Percentiles rank a stretch among this genome's conserved stretches.
These are phyloP conservation scores for Patella ulyssiponensis DNA, from an alignment of 2,888 invertebrate species.

Conservation along the genomic window DNA sequence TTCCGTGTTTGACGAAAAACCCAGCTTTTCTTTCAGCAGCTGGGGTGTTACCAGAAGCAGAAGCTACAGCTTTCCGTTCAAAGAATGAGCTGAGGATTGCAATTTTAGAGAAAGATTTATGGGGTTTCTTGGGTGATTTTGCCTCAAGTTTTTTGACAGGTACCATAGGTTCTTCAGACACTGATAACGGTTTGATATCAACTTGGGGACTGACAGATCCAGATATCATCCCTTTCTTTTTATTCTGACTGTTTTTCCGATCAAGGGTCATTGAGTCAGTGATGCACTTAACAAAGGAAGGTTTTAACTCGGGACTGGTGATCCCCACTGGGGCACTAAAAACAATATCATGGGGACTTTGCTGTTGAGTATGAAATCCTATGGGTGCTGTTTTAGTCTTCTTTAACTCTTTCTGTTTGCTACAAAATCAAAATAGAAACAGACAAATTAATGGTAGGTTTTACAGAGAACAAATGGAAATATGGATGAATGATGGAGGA, in stretches of 20 bases:
- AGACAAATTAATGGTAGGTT: conserved; percentile 12
- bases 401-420: conserved; percentile 58
- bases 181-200: conserved; percentile 33
- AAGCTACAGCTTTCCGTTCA: conserved; percentile 58
- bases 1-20: conserved; percentile 16
- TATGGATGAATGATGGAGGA: neutral
- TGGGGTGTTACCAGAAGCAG: conserved; percentile 26
- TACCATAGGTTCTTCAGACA: conserved; percentile 29
- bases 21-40: conserved; percentile 31
- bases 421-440: conserved; percentile 41
- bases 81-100: conserved; percentile 65
- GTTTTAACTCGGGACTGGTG: conserved; percentile 33
- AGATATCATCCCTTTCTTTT: conserved; percentile 16
- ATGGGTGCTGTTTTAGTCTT: conserved; percentile 64
- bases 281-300: conserved; percentile 57
- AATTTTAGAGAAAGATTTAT: conserved; percentile 54
- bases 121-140: conserved; percentile 28
- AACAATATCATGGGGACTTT: conserved; percentile 22
- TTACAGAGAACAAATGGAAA: neutral
- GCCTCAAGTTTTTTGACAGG: conserved; percentile 34
- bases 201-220: conserved; percentile 28
- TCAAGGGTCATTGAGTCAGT: conserved; percentile 63
- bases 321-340: conserved; percentile 26
- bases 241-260: conserved; percentile 38
- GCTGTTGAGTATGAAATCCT: conserved; percentile 19